Conservation (phyloP, 1,140 invertebrate species). For the Zelostemma sp. region DNA sequence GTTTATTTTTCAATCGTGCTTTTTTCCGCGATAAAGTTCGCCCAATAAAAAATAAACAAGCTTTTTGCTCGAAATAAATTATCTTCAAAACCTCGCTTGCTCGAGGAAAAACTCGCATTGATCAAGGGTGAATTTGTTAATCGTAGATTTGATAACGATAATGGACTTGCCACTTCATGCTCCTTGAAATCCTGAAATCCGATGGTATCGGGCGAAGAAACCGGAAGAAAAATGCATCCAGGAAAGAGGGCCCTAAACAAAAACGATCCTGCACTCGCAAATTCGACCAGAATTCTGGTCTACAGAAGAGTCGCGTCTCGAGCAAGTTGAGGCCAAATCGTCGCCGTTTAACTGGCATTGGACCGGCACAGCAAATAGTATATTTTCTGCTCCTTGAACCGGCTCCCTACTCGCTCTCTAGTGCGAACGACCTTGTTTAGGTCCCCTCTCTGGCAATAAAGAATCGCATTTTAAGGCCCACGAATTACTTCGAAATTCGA, state of each 20-base stretch:
- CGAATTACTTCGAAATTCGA: too few species aligned
- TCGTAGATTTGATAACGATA: too few species aligned
- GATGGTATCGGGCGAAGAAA: background rate
- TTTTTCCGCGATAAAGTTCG: too few species aligned
- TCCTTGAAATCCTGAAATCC: constrained; percentile 3
- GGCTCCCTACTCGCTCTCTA: constrained; percentile 17
- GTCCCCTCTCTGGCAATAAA: constrained; percentile 3
- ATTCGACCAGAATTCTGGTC: constrained; percentile 14
- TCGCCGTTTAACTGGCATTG: constrained; percentile 25
- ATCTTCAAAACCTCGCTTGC: too few species aligned
- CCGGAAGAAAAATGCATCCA: background rate
- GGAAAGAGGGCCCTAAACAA: background rate
- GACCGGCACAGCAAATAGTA: constrained; percentile 11
- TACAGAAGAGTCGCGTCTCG: background rate
- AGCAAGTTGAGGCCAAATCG: constrained; percentile 13
- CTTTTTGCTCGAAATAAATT: too few species aligned
- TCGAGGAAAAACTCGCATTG: too few species aligned
- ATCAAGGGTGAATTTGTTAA: too few species aligned
- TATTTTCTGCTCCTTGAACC: constrained; percentile 16
- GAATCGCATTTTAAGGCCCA: background rate
- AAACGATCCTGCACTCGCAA: constrained; percentile 7
- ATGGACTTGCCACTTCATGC: constrained; percentile 20
- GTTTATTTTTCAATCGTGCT: too few species aligned
- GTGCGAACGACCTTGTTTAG: constrained; percentile 40
- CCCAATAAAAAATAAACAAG: too few species aligned